Conservation (phyloP, 1,140 invertebrate species). For the Atta colombica region DNA sequence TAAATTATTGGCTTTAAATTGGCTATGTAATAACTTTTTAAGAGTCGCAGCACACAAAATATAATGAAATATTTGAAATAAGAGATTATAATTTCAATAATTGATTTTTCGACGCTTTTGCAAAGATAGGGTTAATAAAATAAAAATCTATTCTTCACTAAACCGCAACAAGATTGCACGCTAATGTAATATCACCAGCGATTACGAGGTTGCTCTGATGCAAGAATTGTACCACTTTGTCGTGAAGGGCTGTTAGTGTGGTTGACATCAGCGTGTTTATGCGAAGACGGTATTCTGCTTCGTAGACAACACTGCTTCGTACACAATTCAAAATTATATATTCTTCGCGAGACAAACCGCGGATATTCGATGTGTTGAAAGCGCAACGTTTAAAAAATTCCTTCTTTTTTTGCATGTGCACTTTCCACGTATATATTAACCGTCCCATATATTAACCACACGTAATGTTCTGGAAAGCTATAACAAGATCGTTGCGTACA, state of each 20-base stretch:
- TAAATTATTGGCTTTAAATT: not conserved
- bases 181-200: slow-evolving; percentile 34
- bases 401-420: not conserved
- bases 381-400: slow-evolving; percentile 21
- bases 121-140: not conserved
- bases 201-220: slow-evolving; percentile 34
- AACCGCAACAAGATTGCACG: slow-evolving; percentile 15
- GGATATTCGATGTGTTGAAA: slow-evolving; percentile 30
- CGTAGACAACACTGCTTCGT: slow-evolving; percentile 6
- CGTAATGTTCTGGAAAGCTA: slow-evolving; percentile 22
- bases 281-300: not conserved
- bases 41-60: not conserved
- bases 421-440: slow-evolving; percentile 1
- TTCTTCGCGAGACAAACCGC: slow-evolving; percentile 7
- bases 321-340: slow-evolving; percentile 18
- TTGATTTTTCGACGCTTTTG: too few relatives aligned
- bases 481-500: slow-evolving; percentile 36
- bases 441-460: slow-evolving; percentile 36
- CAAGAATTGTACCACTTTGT: slow-evolving; percentile 33
- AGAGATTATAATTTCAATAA: not conserved
- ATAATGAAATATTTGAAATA: not conserved
- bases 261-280: not conserved
- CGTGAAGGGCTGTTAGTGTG: slow-evolving; percentile 1
- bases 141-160: not conserved
- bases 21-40: not conserved